Evolutionary conservation across 2,888 invertebrate species (phyloP), one percentile per base, ranked within the genome.

Genomic region (Elysia crispata): DNA sequence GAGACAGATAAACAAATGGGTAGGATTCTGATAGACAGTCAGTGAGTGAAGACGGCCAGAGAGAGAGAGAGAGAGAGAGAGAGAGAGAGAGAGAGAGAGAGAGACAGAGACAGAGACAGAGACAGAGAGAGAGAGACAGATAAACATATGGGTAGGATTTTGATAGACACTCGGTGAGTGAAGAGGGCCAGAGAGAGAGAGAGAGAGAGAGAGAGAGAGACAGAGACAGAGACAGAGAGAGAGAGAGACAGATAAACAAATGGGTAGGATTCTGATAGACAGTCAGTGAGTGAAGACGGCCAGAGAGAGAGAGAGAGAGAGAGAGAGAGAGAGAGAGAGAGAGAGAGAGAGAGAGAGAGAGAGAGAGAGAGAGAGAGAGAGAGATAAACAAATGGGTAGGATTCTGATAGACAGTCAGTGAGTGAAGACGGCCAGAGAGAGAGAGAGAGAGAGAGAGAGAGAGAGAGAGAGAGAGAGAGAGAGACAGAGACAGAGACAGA

Each of bases 191-290:
- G 41, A 41, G 41, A 41, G 41, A 41, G 41, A 41, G 54, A 18
- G 49, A 28, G 50, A 25, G 72, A 72, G 72, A 50, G 18, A 72
- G 72, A 72, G 74, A 57, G 57, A 54, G 74, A 31, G 50, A 23
- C 6, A 67, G 15, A 67, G 8, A 13, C 15, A 73, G 54, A 18
- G 54, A 5, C 3, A 30, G 28, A 50, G 1, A 28, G 73, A 28
- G 54, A 1, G 73, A 73, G 28, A 50, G 28, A 73, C 54, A 50
- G 73, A 57, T 25, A 54, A 54, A 73, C 30, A 15, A 25, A 57
- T 50, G 54, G 57, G 28, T 25, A 57, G 13, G n/a, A 15, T n/a
- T n/a, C n/a, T n/a, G n/a, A n/a, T 18, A 1, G 18, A 18, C 3
- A 41, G 41, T 41, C 11, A 13, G 6, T 28, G 66, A 33, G 33